These are phyloP conservation scores for Syrmaticus mikado DNA, from an alignment of 2,113 vertebrate genomes.

Conservation along the genomic window DNA sequence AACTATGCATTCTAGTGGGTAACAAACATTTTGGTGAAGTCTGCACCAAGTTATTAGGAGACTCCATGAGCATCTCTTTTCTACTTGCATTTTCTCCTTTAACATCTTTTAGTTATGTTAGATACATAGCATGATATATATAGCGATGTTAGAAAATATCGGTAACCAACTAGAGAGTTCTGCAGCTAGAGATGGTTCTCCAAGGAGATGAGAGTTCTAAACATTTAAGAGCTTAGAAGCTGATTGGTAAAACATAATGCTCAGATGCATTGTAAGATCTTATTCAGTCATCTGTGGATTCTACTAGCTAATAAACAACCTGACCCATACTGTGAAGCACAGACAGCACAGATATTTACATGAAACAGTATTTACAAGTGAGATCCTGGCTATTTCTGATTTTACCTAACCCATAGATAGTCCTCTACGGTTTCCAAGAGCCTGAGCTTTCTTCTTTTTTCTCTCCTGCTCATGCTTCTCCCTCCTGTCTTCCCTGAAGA, in stretches of 20 bases:
- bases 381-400: background rate
- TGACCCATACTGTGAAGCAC: background rate
- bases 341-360: constrained; percentile 65
- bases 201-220: background rate
- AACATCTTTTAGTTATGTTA: background rate
- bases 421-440: constrained; percentile 83
- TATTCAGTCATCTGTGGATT: background rate
- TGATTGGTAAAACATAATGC: background rate
- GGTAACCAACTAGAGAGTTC: background rate
- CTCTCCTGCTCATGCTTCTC: constrained; percentile 75
- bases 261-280: background rate
- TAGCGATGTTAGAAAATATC: background rate
- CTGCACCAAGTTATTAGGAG: background rate
- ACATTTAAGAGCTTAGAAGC: background rate
- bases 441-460: constrained; percentile 86
- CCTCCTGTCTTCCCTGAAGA: constrained; percentile 84
- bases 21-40: background rate
- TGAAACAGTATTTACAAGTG: constrained; percentile 45
- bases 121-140: too few species aligned
- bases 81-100: background rate
- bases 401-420: constrained; percentile 55
- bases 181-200: background rate
- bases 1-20: background rate
- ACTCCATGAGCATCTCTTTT: background rate
- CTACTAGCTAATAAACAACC: background rate